Percentiles rank a stretch among this genome's conserved stretches.
These are phyloP conservation scores for Aleiodes leptofemur DNA, from an alignment of 2,888 invertebrate species.

Conservation along the genomic window DNA sequence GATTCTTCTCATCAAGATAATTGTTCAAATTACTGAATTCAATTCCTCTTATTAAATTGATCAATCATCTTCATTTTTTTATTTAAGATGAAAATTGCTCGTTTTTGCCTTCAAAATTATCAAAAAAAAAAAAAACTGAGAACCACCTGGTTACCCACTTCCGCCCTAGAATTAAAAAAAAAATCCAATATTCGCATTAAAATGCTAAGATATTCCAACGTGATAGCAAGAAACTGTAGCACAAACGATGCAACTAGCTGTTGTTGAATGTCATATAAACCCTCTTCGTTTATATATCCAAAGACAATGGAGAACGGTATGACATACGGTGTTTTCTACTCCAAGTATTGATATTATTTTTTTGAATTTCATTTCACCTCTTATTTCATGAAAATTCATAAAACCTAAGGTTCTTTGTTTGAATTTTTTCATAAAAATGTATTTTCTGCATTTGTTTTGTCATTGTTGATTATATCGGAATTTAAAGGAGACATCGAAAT, in stretches of 20 bases:
- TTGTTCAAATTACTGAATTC: no score
- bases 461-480: no score
- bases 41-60: no score
- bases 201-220: conserved; percentile 7
- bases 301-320: conserved; percentile 37
- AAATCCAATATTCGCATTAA: conserved; percentile 19
- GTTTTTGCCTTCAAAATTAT: no score
- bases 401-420: not conserved
- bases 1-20: not conserved
- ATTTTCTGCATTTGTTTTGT: no score
- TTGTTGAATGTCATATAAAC: conserved; percentile 27
- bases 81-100: not conserved
- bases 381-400: conserved; percentile 1
- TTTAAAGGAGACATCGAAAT: no score
- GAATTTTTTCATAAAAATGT: not conserved
- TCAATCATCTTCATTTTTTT: no score
- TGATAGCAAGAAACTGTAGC: conserved; percentile 35
- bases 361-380: not conserved
- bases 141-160: no score
- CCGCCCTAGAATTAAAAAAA: not conserved
- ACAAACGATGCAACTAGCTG: conserved; percentile 33
- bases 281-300: conserved; percentile 15
- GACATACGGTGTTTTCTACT: conserved; percentile 23
- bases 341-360: conserved; percentile 4
- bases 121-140: no score